These are phyloP conservation scores for Pluvialis apricaria DNA, from an alignment of 2,113 vertebrate species.

Conservation along the genomic window DNA sequence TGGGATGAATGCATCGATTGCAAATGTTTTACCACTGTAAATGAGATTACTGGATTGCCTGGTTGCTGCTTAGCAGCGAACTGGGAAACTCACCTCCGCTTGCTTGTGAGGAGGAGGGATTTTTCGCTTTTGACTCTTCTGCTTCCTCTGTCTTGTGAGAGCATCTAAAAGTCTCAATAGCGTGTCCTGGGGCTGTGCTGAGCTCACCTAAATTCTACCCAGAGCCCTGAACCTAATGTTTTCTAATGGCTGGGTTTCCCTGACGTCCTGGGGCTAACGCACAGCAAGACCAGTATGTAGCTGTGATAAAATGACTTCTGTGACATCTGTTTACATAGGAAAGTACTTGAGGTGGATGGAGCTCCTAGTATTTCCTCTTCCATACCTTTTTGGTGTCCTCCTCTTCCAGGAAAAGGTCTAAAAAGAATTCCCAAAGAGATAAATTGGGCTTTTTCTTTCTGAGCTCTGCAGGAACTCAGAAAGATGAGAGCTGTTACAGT, in stretches of 20 bases:
- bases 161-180: neutral
- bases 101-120: neutral
- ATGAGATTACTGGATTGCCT: neutral
- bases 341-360: neutral
- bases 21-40: neutral
- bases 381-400: neutral
- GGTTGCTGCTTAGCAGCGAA: neutral
- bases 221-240: neutral
- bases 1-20: neutral
- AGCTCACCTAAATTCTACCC: neutral
- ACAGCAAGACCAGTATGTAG: neutral
- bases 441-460: neutral
- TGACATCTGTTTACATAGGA: neutral
- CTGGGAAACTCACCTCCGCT: neutral
- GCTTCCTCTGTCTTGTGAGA: neutral
- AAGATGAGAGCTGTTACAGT: neutral
- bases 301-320: neutral
- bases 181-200: fast-evolving
- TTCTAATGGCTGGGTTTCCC: neutral
- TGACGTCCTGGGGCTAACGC: neutral
- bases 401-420: neutral
- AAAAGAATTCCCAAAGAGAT: neutral
- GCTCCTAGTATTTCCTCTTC: neutral
- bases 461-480: neutral
- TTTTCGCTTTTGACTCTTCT: fast-evolving